Evolutionary conservation across 1,140 invertebrate genomes (phyloP).

Genomic region (Cherax quadricarinatus): DNA sequence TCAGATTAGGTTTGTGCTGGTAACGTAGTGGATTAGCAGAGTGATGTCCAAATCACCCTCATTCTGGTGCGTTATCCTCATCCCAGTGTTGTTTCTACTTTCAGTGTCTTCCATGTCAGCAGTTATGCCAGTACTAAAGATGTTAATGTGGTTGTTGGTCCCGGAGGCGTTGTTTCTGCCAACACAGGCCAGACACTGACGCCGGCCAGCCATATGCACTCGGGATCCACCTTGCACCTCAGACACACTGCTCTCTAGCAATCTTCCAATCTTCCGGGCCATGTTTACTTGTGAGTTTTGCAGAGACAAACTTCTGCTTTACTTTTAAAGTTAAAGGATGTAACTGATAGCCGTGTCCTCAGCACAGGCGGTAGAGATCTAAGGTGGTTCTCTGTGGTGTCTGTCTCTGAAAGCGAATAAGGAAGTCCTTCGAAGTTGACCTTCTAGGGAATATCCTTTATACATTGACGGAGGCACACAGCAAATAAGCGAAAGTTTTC

Average conservation of each 20-base stretch:
- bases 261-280: not conserved
- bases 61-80: too few species aligned
- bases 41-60: too few species aligned
- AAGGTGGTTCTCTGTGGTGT: not conserved
- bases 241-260: not conserved
- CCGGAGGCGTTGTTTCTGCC: not conserved
- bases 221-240: not conserved
- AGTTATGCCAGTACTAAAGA: not conserved
- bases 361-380: not conserved
- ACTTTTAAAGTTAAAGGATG: not conserved
- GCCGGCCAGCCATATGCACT: not conserved
- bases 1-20: not conserved
- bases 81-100: too few species aligned
- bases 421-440: not conserved
- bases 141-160: not conserved
- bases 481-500: not conserved
- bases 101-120: too few species aligned
- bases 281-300: not conserved
- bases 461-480: not conserved
- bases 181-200: not conserved
- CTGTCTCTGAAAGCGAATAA: not conserved
- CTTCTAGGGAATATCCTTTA: not conserved
- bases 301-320: not conserved
- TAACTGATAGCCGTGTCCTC: not conserved
- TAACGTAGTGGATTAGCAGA: not conserved